A percentile compares a stretch with the other conserved stretches of the same genome.
These are phyloP conservation scores for Drosophila funebris DNA, from an alignment of 1,140 invertebrate genomes.

Conservation along the genomic window DNA sequence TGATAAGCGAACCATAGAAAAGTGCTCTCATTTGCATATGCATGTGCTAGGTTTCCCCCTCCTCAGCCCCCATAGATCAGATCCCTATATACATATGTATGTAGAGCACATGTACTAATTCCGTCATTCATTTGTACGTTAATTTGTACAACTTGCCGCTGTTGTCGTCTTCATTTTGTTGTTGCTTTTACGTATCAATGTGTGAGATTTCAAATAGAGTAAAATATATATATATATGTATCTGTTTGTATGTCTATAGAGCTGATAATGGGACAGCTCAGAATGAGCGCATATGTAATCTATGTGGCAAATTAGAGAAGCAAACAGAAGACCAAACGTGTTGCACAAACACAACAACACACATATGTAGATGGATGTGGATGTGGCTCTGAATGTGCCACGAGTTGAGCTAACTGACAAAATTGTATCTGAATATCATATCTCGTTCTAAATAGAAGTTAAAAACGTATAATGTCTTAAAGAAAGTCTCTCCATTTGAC, in stretches of 20 bases:
- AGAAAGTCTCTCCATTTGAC: too few species aligned
- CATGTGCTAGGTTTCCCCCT: not conserved
- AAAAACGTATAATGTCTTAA: too few species aligned
- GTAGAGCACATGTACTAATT: slow-evolving; percentile 71
- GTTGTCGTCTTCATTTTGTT: slow-evolving; percentile 44
- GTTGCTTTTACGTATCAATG: slow-evolving; percentile 69
- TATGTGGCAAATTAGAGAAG: slow-evolving; percentile 51
- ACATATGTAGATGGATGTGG: not conserved
- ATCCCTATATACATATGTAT: slow-evolving; percentile 28
- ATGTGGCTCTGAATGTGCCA: not conserved
- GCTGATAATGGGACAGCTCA: slow-evolving; percentile 63
- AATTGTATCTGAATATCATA: not conserved
- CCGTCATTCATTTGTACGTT: slow-evolving; percentile 80
- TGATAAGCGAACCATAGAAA: not conserved
- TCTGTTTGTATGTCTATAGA: not conserved
- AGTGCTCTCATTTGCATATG: not conserved
- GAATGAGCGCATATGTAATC: slow-evolving; percentile 31
- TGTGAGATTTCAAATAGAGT: slow-evolving; percentile 79
- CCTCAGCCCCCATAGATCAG: slow-evolving; percentile 13
- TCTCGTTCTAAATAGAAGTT: not conserved
- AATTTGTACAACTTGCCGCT: slow-evolving; percentile 71
- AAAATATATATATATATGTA: slow-evolving; percentile 42
- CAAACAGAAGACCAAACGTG: slow-evolving; percentile 43
- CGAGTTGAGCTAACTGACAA: not conserved
- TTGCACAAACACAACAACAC: slow-evolving; percentile 14